Conservation (phyloP, 2,888 invertebrate genomes). For the Zygogramma bicolorata region DNA sequence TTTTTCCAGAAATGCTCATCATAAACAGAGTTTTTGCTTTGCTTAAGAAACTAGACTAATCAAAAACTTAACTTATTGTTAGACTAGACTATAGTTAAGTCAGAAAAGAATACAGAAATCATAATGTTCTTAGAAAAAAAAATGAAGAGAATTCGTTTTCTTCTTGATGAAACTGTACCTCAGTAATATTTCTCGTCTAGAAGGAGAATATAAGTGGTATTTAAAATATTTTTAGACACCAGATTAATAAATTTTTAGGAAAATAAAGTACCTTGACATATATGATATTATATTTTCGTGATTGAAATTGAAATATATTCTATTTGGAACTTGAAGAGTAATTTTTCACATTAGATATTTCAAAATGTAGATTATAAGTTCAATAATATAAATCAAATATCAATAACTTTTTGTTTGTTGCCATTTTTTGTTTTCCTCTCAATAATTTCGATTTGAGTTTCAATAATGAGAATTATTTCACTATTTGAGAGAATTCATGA, state of each 20-base stretch:
- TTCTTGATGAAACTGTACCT: slow-evolving; percentile 46
- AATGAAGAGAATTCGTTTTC: slow-evolving; percentile 21
- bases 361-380: slow-evolving; percentile 19
- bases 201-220: slow-evolving; percentile 45
- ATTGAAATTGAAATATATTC: slow-evolving; percentile 43
- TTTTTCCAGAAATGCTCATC: slow-evolving; percentile 43
- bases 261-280: slow-evolving; percentile 39
- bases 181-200: slow-evolving; percentile 50
- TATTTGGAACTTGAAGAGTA: slow-evolving; percentile 41
- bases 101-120: slow-evolving; percentile 54
- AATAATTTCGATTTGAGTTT: slow-evolving; percentile 10
- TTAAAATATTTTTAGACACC: slow-evolving; percentile 47
- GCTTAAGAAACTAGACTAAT: slow-evolving; percentile 51
- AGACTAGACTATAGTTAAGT: slow-evolving; percentile 53
- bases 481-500: no score
- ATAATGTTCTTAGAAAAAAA: slow-evolving; percentile 45
- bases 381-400: slow-evolving; percentile 1
- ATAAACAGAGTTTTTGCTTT: slow-evolving; percentile 49
- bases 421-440: no score
- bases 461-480: no score
- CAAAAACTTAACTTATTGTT: slow-evolving; percentile 55
- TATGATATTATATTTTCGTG: slow-evolving; percentile 52
- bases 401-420: background rate
- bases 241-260: slow-evolving; percentile 38
- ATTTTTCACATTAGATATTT: slow-evolving; percentile 38